Conservation (phyloP, 2,888 invertebrate species). For the Ptychoptera albimana region DNA sequence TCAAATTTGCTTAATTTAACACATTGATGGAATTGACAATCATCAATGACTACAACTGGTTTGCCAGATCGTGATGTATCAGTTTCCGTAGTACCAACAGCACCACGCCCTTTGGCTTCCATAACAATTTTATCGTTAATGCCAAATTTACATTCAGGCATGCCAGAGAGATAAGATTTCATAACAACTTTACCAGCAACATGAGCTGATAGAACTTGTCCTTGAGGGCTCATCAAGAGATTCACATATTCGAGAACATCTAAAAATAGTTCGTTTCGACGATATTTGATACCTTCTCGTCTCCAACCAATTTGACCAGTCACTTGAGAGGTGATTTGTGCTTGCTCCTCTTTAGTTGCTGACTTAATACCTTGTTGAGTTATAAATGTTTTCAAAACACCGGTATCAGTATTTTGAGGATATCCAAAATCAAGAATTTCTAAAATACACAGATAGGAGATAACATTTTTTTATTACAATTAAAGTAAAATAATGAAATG, state of each 20-base stretch:
- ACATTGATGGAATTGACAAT: slow-evolving; percentile 99
- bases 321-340: slow-evolving; percentile 95
- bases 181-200: slow-evolving; percentile 99
- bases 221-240: slow-evolving; percentile 97
- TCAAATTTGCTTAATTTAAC: slow-evolving; percentile 99
- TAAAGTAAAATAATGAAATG: slow-evolving; percentile 9
- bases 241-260: slow-evolving; percentile 99
- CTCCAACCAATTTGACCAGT: slow-evolving; percentile 99
- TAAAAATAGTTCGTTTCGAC: slow-evolving; percentile 94
- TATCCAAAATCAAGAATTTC: slow-evolving; percentile 99
- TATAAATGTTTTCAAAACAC: slow-evolving; percentile 97
- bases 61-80: slow-evolving; percentile 84
- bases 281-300: slow-evolving; percentile 96
- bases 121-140: slow-evolving; percentile 99
- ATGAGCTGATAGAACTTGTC: slow-evolving; percentile 95
- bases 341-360: slow-evolving; percentile 97
- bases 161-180: slow-evolving; percentile 98
- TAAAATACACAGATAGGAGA: slow-evolving; percentile 29
- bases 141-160: slow-evolving; percentile 99
- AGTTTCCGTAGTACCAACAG: slow-evolving; percentile 51
- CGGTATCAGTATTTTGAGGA: slow-evolving; percentile 98
- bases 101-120: slow-evolving; percentile 79
- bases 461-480: too few relatives aligned
- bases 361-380: slow-evolving; percentile 99
- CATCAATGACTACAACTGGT: slow-evolving; percentile 98